Base-by-base conservation (phyloP, 2,888 invertebrate genomes). In the Liodrosophila aerea region DNA sequence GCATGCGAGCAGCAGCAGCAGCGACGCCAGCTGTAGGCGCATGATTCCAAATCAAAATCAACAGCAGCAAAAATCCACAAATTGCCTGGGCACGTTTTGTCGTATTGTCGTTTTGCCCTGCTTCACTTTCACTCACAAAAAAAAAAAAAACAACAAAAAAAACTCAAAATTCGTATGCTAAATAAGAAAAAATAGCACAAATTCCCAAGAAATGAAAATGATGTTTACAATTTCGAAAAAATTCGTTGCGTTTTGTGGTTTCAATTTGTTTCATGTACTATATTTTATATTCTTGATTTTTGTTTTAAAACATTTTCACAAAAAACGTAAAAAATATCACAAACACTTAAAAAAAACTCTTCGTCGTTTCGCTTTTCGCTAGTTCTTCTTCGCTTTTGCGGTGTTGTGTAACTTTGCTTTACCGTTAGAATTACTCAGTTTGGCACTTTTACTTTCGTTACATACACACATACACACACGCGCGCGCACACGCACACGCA, bases 361-460 rank as follows among this genome's bases (percentile, higher is more conserved):
- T 12, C n/a, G 18, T 11, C n/a, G 39, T 18, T 39, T 16, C 16
- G 13, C 36, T 16, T 50, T 43, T 45, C 47, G 34, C 31, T 29
- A 51, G 40, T 29, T 15, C 46, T 47, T 29, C 40, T 40, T 27
- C 45, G 47, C 29, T 39, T 40, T 49, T 12, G 41, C 1, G 33
- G 56, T 70, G 73, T 57, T 70, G 74, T 70, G 68, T 69, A 68
- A 62, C 45, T 47, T 54, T 45, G 44, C 37, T 46, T n/a, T 61
- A 61, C 81, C 73, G 77, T 76, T 84, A 76, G 86, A 81, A 86
- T 66, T 57, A 62, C 52, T 52, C 34, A 43, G 64, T 52, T 66
- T 60, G 39, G 13, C 77, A 81, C 81, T 84, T 81, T 84, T 85
- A 71, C 73, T 81, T 73, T 84, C 44, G 58, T 63, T 54, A 49